Evolutionary conservation across 2,888 invertebrate species (phyloP).

Genomic region (Arge pagana): DNA sequence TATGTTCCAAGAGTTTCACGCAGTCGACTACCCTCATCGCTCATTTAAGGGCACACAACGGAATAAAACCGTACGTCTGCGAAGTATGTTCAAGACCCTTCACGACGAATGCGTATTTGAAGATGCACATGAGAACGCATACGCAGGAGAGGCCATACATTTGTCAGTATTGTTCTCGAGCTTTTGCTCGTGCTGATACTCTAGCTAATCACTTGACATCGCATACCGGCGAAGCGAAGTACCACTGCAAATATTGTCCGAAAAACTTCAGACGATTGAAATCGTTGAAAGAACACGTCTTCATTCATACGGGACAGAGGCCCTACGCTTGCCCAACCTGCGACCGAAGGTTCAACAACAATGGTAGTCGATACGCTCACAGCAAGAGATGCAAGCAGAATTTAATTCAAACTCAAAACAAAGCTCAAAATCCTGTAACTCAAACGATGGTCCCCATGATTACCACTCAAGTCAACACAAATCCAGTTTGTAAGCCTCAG

Average conservation of each 20-base stretch:
- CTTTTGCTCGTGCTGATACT: constrained; percentile 54
- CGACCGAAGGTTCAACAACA: constrained; percentile 54
- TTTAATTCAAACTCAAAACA: constrained; percentile 43
- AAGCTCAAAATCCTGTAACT: constrained; percentile 1
- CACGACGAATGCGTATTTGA: constrained; percentile 54
- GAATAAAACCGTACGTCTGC: constrained; percentile 55
- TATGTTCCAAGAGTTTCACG: constrained; percentile 55
- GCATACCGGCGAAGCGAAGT: constrained; percentile 55
- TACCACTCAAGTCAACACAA: constrained; percentile 32
- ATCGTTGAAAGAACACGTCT: constrained; percentile 54
- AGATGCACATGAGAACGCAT: constrained; percentile 57
- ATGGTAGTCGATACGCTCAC: constrained; percentile 55
- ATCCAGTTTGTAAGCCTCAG: constrained; percentile 49
- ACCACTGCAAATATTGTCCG: constrained; percentile 55
- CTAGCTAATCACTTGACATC: constrained; percentile 54
- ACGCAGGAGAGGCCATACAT: constrained; percentile 55
- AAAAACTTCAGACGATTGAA: constrained; percentile 54
- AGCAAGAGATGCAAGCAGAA: constrained; percentile 55
- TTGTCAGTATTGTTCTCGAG: constrained; percentile 54
- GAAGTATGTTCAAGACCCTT: constrained; percentile 55
- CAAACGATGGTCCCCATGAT: constrained; percentile 33
- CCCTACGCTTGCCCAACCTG: constrained; percentile 56
- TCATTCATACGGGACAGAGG: constrained; percentile 55
- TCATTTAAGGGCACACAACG: constrained; percentile 53
- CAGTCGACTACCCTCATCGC: constrained; percentile 55